These are phyloP conservation scores for Micromussa lordhowensis DNA, from an alignment of 92 coral and sea anemone genomes.

Conservation along the genomic window DNA sequence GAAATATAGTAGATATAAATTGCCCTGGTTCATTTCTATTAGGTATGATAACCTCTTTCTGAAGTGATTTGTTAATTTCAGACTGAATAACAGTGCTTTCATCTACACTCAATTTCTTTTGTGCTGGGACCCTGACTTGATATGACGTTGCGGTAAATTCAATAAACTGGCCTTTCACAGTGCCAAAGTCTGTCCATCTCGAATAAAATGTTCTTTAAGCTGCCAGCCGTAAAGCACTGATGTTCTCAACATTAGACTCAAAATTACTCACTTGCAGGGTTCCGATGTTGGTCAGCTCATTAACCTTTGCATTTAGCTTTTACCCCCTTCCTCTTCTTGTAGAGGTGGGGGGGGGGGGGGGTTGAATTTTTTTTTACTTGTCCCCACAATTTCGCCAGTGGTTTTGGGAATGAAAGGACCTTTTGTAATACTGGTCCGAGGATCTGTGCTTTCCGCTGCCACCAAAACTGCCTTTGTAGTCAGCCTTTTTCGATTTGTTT, in stretches of 20 bases:
- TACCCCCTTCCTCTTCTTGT: conserved; percentile 67
- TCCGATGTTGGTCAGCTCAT: not conserved
- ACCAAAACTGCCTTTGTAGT: conserved; percentile 14
- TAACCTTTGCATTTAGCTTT: conserved; percentile 29
- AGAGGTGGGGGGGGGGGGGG: too few relatives aligned
- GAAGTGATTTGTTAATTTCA: conserved; percentile 57
- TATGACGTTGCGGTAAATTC: conserved; percentile 19
- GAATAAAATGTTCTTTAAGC: conserved; percentile 24
- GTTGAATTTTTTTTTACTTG: conserved; percentile 52
- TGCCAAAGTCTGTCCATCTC: conserved; percentile 37
- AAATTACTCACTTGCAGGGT: conserved; percentile 35
- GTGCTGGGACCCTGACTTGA: conserved; percentile 20
- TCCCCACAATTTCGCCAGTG: conserved; percentile 9
- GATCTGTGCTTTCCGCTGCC: not conserved
- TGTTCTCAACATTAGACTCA: conserved; percentile 30
- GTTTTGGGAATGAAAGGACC: conserved; percentile 20
- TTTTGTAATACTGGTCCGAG: conserved; percentile 25
- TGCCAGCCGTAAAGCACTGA: conserved; percentile 52
- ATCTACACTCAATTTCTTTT: conserved; percentile 36
- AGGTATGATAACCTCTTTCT: conserved; percentile 49
- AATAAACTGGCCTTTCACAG: conserved; percentile 32
- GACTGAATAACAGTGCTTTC: conserved; percentile 41
- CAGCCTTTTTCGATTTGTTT: conserved; percentile 28
- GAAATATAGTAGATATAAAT: conserved; percentile 41
- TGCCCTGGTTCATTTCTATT: conserved; percentile 46